Base-by-base conservation (phyloP, 2,113 vertebrate species). In the Vicugna pacos region DNA sequence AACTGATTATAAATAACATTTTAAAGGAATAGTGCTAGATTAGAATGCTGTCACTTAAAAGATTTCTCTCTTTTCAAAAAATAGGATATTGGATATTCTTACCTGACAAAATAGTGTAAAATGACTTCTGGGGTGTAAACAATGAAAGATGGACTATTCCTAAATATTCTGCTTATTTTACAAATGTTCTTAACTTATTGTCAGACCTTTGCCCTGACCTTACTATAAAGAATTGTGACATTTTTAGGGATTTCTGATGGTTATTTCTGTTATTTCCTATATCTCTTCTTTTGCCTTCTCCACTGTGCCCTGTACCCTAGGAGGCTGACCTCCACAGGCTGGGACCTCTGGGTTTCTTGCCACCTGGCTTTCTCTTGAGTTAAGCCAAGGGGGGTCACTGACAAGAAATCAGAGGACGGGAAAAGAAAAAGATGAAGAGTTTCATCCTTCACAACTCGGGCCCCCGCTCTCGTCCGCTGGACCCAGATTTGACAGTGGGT, bases 31-130 rank as follows among this genome's bases (percentile, higher is more conserved):
- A 56, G 4, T 42, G 54, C 12, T 76, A 62, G 28, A 72, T 86
- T 70, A 70, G 30, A 35, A 48, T 82, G 54, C 42, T 3, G 67
- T 0, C 8, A 86, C 6, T 75, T 73, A 38, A 67, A 79, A 69
- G 6, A 91, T 56, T 73, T 69, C 10, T 85, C 22, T 87, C 15
- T 2, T 54, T 82, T 94, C 4, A 22, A 48, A 60, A 94, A 88
- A 42, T 26, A 80, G 72, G 7, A 77, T 16, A 46, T 9, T 58
- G 35, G 13, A 32, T 17, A 38, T 56, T 22, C 30, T 52, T 67
- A 46, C 20, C 42, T 77, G 60, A 72, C 6, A 93, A 58, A 70
- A 65, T 20, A 87, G 94, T 26, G 4, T 50, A 89, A 93, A 38
- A 91, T 62, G 58, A 62, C 17, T 30, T n/a, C 24, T 64, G 15